Base-by-base conservation (phyloP, 2,888 invertebrate species). In the Idaea aversata region DNA sequence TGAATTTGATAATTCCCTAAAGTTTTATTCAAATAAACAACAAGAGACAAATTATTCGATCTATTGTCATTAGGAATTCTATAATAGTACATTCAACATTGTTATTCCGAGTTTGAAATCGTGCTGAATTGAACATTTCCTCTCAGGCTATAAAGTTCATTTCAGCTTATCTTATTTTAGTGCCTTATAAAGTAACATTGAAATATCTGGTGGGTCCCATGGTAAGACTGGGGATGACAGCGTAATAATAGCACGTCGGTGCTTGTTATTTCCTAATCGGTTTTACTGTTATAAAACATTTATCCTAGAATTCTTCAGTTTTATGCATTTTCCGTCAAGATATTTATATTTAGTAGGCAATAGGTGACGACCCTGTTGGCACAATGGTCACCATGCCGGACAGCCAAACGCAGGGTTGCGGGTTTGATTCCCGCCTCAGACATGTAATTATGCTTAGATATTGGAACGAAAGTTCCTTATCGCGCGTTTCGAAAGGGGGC, bases 241-340 rank as follows among this genome's bases (percentile, higher is more conserved):
- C 67, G 69, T 77, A 78, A 78, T 83, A 83, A 84, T 80, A 81
- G 75, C 74, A 71, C 72, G 70, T 66, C 67, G 59, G 60, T 67
- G 63, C 74, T 65, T 63, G 65, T 66, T 74, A 72, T 75, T 76
- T 73, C 73, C 75, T 77, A 82, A 79, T 80, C 75, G 71, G 61
- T 79, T 59, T 59, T 59, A 77, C 76, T 70, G 75, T 79, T 75
- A 70, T 68, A 59, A 60, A 62, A 47, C 47, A 47, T 47, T 47
- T 25, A 25, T 25, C 25, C 25, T 25, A 25, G 15, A 69, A 72
- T 59, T 63, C 58, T 58, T 58, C 34, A 5, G 61, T 59, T 61
- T 36, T 15, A 61, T 61, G 58, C 57, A 38, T 65, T 59, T 13
- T 47, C 2, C 47, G 47, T 13, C 47, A 47, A 38, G 38, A 10